Evolutionary conservation across 1,140 invertebrate genomes (phyloP), one percentile per base, ranked within the genome.

Genomic region (Helicoverpa armigera): DNA sequence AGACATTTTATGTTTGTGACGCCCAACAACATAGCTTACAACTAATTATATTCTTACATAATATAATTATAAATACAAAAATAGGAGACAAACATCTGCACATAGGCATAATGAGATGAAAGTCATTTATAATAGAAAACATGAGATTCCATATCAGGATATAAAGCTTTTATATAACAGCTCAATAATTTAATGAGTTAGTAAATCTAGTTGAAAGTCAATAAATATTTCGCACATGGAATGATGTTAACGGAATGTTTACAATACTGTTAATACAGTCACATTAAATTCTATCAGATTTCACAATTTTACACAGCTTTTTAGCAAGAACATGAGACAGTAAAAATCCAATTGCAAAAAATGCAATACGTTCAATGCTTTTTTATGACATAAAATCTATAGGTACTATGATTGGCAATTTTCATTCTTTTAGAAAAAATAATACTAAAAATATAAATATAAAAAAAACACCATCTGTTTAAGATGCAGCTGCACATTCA

Each of bases 401-500:
- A 60, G 16, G 29, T 23, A 35, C 35, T 35, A 35, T 35, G 3
- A 7, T 35, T 65, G 61, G 35, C 14, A 65, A 65, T 43, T 35
- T 35, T 35, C 18, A 61, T 3, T 12, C 18, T 31, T 61, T 61
- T 0, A n/a, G 29, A 43, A 35, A 65, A 43, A 69, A 56, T 54
- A 58, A 69, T 58, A 54, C 13, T 67, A 51, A 29, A 67, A n/a
- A 70, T n/a, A 50, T 16, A 58, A 70, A 72, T 29, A 23, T 16
- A 79, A 29, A 79, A 60, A 50, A 31, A 13, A 67, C 14, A 60
- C 35, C 11, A 72, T 29, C 29, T 61, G 1, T 31, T 91, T 92
- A 93, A 76, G 91, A 94, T 14, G 89, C 91, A 69, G 93, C 93
- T 83, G 89, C 89, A 48, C 94, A 94, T 89, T 94, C 92, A 43